These are phyloP conservation scores for Pogonus chalceus DNA, from an alignment of 1,140 invertebrate species.

Conservation along the genomic window DNA sequence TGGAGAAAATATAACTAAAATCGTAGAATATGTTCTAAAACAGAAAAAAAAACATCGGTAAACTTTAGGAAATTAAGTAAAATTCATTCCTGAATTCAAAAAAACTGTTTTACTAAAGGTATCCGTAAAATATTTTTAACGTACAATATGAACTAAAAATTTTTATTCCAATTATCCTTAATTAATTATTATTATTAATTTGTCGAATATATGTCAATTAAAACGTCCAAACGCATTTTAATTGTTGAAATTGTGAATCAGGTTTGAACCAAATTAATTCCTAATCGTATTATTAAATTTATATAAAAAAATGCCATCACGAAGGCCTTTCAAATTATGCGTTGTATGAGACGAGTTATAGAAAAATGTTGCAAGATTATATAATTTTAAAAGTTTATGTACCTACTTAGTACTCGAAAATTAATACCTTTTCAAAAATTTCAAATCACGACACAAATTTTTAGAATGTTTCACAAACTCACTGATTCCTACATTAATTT, in stretches of 20 bases:
- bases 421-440: neutral
- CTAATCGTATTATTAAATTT: slow-evolving; percentile 7
- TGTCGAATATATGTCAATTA: slow-evolving; percentile 28
- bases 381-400: slow-evolving; percentile 5
- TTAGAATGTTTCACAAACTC: slow-evolving; percentile 3
- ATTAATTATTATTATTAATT: neutral
- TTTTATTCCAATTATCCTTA: neutral
- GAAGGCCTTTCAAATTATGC: slow-evolving; percentile 2
- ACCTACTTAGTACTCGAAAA: slow-evolving; percentile 1
- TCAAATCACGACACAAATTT: neutral
- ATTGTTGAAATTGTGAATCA: slow-evolving; percentile 6
- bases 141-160: neutral
- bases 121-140: neutral
- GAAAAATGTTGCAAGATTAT: neutral
- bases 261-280: slow-evolving; percentile 6
- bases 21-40: slow-evolving; percentile 4
- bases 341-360: neutral
- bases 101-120: neutral
- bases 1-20: neutral
- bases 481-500: neutral
- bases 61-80: neutral
- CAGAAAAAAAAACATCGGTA: neutral
- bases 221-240: slow-evolving; percentile 23
- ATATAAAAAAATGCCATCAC: slow-evolving; percentile 7
- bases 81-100: slow-evolving; percentile 6